phyloP scores from a whole-genome alignment of 2,888 invertebrate species.

The Tetranychus piercei region DNA sequence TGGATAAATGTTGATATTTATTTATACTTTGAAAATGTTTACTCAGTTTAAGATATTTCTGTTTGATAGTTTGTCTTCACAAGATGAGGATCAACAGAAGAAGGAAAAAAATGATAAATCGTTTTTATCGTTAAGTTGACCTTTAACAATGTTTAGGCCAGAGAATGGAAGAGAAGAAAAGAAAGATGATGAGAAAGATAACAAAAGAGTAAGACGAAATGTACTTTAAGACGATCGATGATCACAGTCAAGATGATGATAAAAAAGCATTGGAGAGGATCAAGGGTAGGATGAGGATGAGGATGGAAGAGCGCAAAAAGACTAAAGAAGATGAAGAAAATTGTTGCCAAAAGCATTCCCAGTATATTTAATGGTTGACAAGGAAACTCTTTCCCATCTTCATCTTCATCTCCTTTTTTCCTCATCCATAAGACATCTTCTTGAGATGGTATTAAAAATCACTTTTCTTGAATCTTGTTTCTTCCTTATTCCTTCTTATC shows the following conservation, averaged over 20 bases:
- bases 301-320: background rate
- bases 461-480: background rate
- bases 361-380: background rate
- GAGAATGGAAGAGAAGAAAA: background rate
- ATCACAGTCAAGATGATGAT: background rate
- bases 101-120: background rate
- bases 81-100: background rate
- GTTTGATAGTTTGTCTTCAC: background rate
- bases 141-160: background rate
- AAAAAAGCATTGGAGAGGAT: background rate
- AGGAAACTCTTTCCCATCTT: background rate
- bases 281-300: background rate
- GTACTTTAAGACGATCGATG: background rate
- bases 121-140: background rate
- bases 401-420: background rate
- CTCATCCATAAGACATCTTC: background rate
- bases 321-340: background rate
- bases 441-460: background rate
- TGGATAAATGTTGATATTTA: background rate
- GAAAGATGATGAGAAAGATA: constrained; percentile 1
- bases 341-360: background rate
- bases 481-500: background rate
- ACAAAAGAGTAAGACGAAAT: constrained; percentile 2
- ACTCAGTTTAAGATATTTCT: background rate
- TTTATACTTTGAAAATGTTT: background rate